A percentile compares a stretch with the other conserved stretches of the same genome.
Conservation (phyloP, 2,888 invertebrate species). For the Chloromyia formosa region DNA sequence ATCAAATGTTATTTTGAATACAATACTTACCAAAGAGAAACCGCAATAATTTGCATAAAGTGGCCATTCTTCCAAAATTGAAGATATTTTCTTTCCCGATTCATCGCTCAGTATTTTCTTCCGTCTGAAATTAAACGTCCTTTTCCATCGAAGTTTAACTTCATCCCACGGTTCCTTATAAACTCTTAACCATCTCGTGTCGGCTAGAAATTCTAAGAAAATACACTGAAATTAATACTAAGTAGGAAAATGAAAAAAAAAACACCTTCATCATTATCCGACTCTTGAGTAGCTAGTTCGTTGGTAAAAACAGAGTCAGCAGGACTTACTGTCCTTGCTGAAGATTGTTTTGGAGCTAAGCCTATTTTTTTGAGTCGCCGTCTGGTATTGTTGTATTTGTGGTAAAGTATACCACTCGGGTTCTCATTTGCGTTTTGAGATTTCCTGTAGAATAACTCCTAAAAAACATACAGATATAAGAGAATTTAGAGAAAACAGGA, state of each 20-base stretch:
- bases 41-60: neutral
- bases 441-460: too few species aligned
- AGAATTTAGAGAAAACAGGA: too few species aligned
- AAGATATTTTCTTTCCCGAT: neutral
- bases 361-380: neutral
- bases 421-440: neutral
- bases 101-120: neutral
- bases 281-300: too few species aligned
- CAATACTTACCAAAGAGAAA: neutral
- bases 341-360: neutral
- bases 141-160: neutral
- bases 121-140: neutral
- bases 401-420: neutral
- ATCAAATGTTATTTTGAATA: neutral
- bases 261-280: too few species aligned
- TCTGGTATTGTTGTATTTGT: neutral
- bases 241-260: too few species aligned
- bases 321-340: too few species aligned
- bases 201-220: too few species aligned
- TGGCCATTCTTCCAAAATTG: neutral
- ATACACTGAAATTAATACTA: too few species aligned
- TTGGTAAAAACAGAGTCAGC: too few species aligned
- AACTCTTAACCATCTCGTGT: too few species aligned
- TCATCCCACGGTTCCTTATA: too few species aligned
- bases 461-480: too few species aligned